Percentiles rank a stretch among this genome's conserved stretches.
phyloP scores from a whole-genome alignment of 2,113 vertebrate species.

The Chlorocebus sabaeus region DNA sequence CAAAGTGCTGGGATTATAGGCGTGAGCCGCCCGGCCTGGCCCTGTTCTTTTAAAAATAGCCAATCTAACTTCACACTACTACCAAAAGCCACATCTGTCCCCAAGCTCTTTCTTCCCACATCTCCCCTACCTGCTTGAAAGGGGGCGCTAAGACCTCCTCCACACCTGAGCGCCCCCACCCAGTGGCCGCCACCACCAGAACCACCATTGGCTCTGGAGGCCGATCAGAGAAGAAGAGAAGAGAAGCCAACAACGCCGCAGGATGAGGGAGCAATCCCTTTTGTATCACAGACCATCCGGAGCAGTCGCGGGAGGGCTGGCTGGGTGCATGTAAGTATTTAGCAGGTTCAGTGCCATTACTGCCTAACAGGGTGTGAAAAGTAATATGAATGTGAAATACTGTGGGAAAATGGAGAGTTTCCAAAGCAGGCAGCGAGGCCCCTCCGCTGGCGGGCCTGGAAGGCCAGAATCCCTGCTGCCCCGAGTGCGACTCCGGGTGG shows the following conservation, averaged over 20 bases:
- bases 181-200: not conserved
- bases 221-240: not conserved
- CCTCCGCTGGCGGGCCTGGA: not conserved
- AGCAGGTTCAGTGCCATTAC: constrained; percentile 77
- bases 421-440: constrained; percentile 62
- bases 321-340: constrained; percentile 75
- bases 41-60: not conserved
- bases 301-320: not conserved
- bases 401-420: constrained; percentile 80
- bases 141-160: not conserved
- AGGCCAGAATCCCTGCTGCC: not conserved
- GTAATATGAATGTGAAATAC: constrained; percentile 78
- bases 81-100: not conserved
- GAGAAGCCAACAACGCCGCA: rapidly evolving
- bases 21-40: too few species aligned
- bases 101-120: not conserved
- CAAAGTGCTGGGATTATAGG: too few species aligned
- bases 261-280: too few species aligned
- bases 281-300: not conserved
- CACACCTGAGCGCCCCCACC: not conserved
- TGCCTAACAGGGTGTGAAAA: constrained; percentile 83
- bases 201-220: not conserved
- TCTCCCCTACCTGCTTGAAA: not conserved
- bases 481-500: not conserved
- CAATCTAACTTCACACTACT: not conserved